phyloP scores from a whole-genome alignment of 2,797 vertebrate genomes.

The Parauchenoglanis ngamensis region DNA sequence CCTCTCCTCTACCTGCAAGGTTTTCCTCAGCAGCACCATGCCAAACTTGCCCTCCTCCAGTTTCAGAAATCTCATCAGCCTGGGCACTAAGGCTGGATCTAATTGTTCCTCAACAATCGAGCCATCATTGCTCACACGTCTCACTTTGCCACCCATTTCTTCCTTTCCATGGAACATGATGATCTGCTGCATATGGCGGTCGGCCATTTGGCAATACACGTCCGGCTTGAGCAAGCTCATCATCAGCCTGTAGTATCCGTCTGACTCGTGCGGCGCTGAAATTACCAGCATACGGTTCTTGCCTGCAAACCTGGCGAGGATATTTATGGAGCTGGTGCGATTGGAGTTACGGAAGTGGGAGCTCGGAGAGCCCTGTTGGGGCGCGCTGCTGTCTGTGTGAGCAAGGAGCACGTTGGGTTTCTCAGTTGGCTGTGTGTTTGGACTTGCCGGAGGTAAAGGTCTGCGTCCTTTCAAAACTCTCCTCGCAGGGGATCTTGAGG shows the following conservation, averaged over 20 bases:
- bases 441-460: slow-evolving; percentile 43
- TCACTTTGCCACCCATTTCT: slow-evolving; percentile 77
- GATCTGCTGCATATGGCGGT: slow-evolving; percentile 84
- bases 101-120: slow-evolving; percentile 78
- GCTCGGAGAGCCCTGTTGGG: slow-evolving; percentile 62
- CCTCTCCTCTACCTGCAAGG: slow-evolving; percentile 83
- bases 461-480: slow-evolving; percentile 57
- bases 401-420: slow-evolving; percentile 66
- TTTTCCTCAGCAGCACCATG: slow-evolving; percentile 86
- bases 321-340: slow-evolving; percentile 75
- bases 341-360: slow-evolving; percentile 69
- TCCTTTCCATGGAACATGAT: slow-evolving; percentile 83
- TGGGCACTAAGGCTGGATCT: slow-evolving; percentile 77
- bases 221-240: slow-evolving; percentile 82
- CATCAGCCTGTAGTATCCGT: slow-evolving; percentile 86
- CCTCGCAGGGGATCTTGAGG: slow-evolving; percentile 42
- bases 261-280: slow-evolving; percentile 80
- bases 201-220: slow-evolving; percentile 84
- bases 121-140: slow-evolving; percentile 79
- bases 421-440: slow-evolving; percentile 38
- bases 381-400: slow-evolving; percentile 66
- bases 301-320: slow-evolving; percentile 83
- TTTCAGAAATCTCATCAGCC: slow-evolving; percentile 83
- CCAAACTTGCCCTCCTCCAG: slow-evolving; percentile 85
- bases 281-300: slow-evolving; percentile 84